phyloP scores from a whole-genome alignment of 2,113 vertebrate species.

The Clarias macrocephalus region DNA sequence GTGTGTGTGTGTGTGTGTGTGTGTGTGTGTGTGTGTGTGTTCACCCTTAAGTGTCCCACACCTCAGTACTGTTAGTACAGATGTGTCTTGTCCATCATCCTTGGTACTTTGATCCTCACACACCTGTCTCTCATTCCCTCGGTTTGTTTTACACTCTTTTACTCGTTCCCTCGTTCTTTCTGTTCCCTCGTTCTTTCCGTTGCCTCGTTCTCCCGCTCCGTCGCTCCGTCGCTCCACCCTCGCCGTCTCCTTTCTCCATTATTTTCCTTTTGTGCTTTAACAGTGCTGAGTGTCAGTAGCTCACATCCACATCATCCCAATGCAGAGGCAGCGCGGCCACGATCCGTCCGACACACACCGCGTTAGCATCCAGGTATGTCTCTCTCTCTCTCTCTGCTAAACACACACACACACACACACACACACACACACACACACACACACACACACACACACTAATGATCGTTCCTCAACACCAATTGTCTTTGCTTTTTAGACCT shows the following conservation, averaged over 20 bases:
- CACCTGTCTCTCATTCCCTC: not conserved
- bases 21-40: slow-evolving; percentile 1
- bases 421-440: slow-evolving; percentile 4
- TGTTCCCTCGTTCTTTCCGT: too few relatives aligned
- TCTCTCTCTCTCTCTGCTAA: not conserved
- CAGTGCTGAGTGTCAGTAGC: slow-evolving; percentile 43
- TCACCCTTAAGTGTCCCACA: not conserved
- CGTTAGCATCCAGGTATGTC: slow-evolving; percentile 30
- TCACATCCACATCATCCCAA: slow-evolving; percentile 22
- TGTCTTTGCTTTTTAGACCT: not conserved
- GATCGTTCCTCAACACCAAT: not conserved
- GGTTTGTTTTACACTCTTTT: not conserved
- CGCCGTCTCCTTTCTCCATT: slow-evolving; percentile 21
- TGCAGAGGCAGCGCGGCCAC: slow-evolving; percentile 34
- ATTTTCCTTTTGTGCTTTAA: slow-evolving; percentile 44
- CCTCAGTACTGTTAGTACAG: not conserved
- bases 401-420: slow-evolving; percentile 29
- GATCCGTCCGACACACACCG: slow-evolving; percentile 22
- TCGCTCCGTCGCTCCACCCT: not conserved
- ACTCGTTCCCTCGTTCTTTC: not conserved
- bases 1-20: slow-evolving; percentile 24
- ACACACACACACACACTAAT: slow-evolving; percentile 11
- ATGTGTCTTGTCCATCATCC: not conserved
- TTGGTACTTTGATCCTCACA: not conserved
- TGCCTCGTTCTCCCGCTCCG: not conserved